A percentile compares a stretch with the other conserved stretches of the same genome.
phyloP scores from a whole-genome alignment of 2,797 vertebrate species.

The Acestrorhynchus altus region DNA sequence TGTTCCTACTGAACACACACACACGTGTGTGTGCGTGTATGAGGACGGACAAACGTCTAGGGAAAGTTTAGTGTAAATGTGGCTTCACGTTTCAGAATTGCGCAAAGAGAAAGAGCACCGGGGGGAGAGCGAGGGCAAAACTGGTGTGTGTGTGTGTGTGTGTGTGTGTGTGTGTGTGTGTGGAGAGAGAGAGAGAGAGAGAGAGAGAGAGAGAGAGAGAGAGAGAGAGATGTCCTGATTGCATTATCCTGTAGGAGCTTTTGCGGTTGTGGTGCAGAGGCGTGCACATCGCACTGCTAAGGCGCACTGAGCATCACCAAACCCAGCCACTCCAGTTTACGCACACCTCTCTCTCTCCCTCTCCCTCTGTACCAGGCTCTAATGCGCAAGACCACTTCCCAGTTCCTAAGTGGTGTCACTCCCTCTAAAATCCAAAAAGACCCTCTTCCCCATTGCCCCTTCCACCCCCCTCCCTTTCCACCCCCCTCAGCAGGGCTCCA shows the following conservation, averaged over 20 bases:
- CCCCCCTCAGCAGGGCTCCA: background rate
- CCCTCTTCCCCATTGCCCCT: no score
- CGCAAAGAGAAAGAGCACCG: background rate
- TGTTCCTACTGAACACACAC: no score
- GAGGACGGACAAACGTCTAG: background rate
- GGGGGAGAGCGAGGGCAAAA: background rate
- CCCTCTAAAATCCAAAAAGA: background rate
- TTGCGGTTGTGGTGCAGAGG: constrained; percentile 96
- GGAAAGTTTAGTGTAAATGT: background rate
- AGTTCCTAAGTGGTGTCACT: background rate
- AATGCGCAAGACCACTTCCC: background rate
- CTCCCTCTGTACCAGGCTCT: background rate
- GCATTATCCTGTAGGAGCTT: constrained; percentile 94
- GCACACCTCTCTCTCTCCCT: background rate
- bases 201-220: constrained; percentile 45
- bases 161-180: constrained; percentile 48
- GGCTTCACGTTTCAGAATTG: background rate
- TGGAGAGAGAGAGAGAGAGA: constrained; percentile 49
- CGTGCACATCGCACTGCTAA: constrained; percentile 84
- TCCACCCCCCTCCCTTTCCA: background rate
- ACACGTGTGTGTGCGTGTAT: background rate
- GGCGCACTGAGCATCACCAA: constrained; percentile 31
- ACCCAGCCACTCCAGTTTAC: background rate
- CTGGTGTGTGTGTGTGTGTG: background rate
- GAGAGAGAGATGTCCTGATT: constrained; percentile 78